phyloP scores from a whole-genome alignment of 2,797 vertebrate genomes.

The Neosilurus hyrtlii region DNA sequence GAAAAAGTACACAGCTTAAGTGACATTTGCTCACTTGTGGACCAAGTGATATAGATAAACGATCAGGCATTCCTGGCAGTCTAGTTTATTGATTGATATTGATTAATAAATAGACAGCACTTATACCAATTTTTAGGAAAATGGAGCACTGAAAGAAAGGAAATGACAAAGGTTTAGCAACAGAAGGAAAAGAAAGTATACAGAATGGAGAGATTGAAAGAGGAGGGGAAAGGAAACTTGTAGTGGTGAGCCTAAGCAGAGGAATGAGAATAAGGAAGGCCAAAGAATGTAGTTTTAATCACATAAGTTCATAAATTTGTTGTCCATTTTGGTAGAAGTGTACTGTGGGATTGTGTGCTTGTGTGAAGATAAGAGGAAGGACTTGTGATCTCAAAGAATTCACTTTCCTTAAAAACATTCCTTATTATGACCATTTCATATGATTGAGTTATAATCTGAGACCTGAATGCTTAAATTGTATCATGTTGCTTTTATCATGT shows the following conservation, averaged over 20 bases:
- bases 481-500: slow-evolving; percentile 54
- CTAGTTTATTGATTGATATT: not conserved
- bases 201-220: slow-evolving; percentile 37
- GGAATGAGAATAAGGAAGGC: slow-evolving; percentile 47
- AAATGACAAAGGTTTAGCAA: slow-evolving; percentile 38
- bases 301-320: slow-evolving; percentile 4
- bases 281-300: slow-evolving; percentile 47
- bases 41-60: not conserved
- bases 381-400: slow-evolving; percentile 36
- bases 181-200: slow-evolving; percentile 48
- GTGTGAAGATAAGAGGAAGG: slow-evolving; percentile 1
- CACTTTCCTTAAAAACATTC: slow-evolving; percentile 38
- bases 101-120: slow-evolving; percentile 11
- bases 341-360: slow-evolving; percentile 1
- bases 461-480: slow-evolving; percentile 40
- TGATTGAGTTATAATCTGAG: slow-evolving; percentile 20
- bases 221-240: slow-evolving; percentile 25
- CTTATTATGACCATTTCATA: slow-evolving; percentile 23
- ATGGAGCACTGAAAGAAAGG: slow-evolving; percentile 47
- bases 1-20: not conserved
- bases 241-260: slow-evolving; percentile 2
- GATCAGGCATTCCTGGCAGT: not conserved
- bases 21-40: slow-evolving; percentile 3
- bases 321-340: not conserved
- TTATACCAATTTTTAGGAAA: slow-evolving; percentile 55